A percentile compares a stretch with the other conserved stretches of the same genome.
These are phyloP conservation scores for Trachelus troglodyta DNA, from an alignment of 2,888 invertebrate species.

Conservation along the genomic window DNA sequence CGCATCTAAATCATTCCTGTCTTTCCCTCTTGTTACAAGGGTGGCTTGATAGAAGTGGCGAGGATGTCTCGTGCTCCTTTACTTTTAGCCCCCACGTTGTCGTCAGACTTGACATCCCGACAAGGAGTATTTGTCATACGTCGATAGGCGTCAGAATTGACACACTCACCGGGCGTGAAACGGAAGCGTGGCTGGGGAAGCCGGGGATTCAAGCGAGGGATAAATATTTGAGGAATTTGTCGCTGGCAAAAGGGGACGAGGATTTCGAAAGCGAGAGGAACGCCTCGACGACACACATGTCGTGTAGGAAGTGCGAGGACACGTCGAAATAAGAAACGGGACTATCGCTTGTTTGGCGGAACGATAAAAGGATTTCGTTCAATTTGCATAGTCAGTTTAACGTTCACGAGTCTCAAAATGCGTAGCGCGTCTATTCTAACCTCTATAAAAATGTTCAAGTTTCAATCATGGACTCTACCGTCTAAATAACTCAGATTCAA, in stretches of 20 bases:
- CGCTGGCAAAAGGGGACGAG: constrained; percentile 43
- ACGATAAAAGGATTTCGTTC: constrained; percentile 59
- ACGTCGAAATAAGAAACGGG: constrained; percentile 33
- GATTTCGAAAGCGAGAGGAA: constrained; percentile 26
- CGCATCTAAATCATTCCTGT: not conserved
- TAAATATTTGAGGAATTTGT: constrained; percentile 66
- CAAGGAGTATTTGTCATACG: constrained; percentile 60
- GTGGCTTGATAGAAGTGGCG: not conserved
- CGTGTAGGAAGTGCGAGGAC: constrained; percentile 2
- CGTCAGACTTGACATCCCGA: constrained; percentile 17
- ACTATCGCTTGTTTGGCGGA: constrained; percentile 58
- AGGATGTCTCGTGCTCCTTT: not conserved
- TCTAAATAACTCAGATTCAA: not conserved
- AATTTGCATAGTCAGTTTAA: constrained; percentile 45
- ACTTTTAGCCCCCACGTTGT: not conserved
- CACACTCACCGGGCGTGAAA: constrained; percentile 55
- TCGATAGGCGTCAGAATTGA: constrained; percentile 63
- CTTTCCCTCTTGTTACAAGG: not conserved
- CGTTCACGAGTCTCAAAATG: not conserved
- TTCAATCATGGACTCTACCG: not conserved
- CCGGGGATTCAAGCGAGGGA: constrained; percentile 44
- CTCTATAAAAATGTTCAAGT: not conserved
- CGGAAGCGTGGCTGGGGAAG: constrained; percentile 49
- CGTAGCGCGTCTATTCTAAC: not conserved
- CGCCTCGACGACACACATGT: not conserved